phyloP scores from a whole-genome alignment of 2,113 vertebrate species.

The Solea solea region DNA sequence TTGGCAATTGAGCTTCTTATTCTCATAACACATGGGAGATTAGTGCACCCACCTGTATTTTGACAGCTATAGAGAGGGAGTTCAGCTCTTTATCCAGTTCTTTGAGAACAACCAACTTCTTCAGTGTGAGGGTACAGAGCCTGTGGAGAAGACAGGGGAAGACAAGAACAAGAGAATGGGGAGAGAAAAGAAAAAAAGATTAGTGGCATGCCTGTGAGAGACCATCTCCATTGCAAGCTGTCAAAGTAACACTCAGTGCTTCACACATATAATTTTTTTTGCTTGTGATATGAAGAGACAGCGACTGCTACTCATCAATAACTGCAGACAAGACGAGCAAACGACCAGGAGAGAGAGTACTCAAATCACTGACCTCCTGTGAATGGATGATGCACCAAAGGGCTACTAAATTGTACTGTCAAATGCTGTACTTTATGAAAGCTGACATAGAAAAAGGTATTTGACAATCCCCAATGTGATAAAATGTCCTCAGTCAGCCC shows the following conservation, averaged over 20 bases:
- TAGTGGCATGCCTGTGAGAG: conserved; percentile 22
- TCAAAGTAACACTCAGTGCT: neutral
- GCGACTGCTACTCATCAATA: neutral
- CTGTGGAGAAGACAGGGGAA: conserved; percentile 63
- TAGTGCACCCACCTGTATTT: conserved; percentile 80
- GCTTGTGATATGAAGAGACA: neutral
- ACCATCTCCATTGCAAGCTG: conserved; percentile 24
- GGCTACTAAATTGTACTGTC: conserved; percentile 7
- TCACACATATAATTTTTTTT: neutral
- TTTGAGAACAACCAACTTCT: conserved; percentile 82
- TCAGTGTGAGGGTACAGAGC: conserved; percentile 89
- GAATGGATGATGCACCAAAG: conserved; percentile 9
- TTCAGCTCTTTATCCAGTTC: conserved; percentile 92
- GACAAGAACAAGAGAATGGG: conserved; percentile 2
- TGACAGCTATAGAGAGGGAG: conserved; percentile 81
- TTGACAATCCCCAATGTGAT: conserved; percentile 10
- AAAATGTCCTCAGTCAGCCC: conserved; percentile 26
- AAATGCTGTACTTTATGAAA: conserved; percentile 25
- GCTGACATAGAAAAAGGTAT: conserved; percentile 25
- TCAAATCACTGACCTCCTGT: conserved; percentile 4
- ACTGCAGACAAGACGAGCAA: neutral
- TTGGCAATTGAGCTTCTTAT: conserved; percentile 15
- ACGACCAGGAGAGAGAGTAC: neutral
- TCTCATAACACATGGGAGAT: conserved; percentile 16
- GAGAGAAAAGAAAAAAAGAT: conserved; percentile 33